A percentile compares a stretch with the other conserved stretches of the same genome.
phyloP scores from a whole-genome alignment of 2,113 vertebrate genomes.

The Siniperca chuatsi region DNA sequence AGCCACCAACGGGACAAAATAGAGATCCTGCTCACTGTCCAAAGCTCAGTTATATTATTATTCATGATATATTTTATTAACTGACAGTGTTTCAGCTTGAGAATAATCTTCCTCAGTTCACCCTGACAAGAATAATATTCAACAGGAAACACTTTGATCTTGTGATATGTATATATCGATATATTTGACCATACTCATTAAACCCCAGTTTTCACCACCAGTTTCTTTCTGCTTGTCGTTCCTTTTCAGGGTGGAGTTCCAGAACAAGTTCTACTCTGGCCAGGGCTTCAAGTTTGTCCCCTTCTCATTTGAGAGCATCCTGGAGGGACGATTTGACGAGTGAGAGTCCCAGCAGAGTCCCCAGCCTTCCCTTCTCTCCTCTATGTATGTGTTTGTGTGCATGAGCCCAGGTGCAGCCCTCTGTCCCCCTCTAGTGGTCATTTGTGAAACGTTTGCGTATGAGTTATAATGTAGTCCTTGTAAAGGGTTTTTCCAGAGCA shows the following conservation, averaged over 20 bases:
- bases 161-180: neutral
- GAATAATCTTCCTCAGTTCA: neutral
- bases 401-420: conserved; percentile 58
- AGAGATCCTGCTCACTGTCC: too few species aligned
- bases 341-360: conserved; percentile 65
- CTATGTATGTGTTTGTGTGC: conserved; percentile 44
- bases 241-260: conserved; percentile 95
- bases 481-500: conserved; percentile 4
- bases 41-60: too few species aligned
- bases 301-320: conserved; percentile 96
- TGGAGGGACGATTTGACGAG: conserved; percentile 93
- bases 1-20: too few species aligned
- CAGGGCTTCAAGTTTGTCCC: conserved; percentile 96
- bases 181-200: neutral
- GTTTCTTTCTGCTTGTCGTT: conserved; percentile 25
- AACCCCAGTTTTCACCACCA: neutral
- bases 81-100: neutral
- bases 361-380: conserved; percentile 2
- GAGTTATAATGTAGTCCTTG: conserved; percentile 17
- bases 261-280: conserved; percentile 98
- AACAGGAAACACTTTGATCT: neutral
- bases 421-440: conserved; percentile 62
- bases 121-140: neutral
- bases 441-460: conserved; percentile 52
- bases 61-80: too few species aligned